Evolutionary conservation across 2,888 invertebrate genomes (phyloP), one percentile per base, ranked within the genome.

Genomic region (Lasioglossum morio): DNA sequence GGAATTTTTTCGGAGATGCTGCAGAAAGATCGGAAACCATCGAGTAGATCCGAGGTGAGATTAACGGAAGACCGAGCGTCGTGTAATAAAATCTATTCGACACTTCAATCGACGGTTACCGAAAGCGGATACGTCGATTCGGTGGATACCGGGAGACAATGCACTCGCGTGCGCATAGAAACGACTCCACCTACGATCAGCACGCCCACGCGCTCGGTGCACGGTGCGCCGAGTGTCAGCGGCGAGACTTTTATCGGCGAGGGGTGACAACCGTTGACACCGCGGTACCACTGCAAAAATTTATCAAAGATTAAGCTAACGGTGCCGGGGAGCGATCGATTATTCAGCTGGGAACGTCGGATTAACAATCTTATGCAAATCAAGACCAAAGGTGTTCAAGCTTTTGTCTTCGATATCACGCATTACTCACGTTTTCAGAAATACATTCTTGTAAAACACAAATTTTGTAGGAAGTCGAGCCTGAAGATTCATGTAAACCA

Each of bases 121-220:
- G 90, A 87, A 90, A 87, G 87, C 82, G 84, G 84, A 82, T 81
- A 81, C 79, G 69, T 80, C 76, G 81, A 89, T 85, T 81, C 77
- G 79, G 84, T 75, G 91, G 86, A 89, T 84, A 88, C 60, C 79
- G 81, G 82, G 77, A 86, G 89, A 91, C 92, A 91, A 91, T 91
- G 87, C 83, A 86, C 72, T 87, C 87, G 88, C 91, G 87, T 88
- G 89, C 84, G 84, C 84, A 82, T 86, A 88, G 87, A 88, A 90
- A 86, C 84, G 81, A 70, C 85, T 87, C 89, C 92, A 89, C 92
- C 91, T 90, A 90, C 91, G 86, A 89, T 80, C 80, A 74, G 80
- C 57, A 53, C 92, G 83, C 92, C 92, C 84, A 92, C 92, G 89
- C 90, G 63, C 30, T 16, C 4, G 27, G 40, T 40, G 76, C 69